These are phyloP conservation scores for Atrina japonica DNA, from an alignment of 2,888 invertebrate genomes.

Conservation along the genomic window DNA sequence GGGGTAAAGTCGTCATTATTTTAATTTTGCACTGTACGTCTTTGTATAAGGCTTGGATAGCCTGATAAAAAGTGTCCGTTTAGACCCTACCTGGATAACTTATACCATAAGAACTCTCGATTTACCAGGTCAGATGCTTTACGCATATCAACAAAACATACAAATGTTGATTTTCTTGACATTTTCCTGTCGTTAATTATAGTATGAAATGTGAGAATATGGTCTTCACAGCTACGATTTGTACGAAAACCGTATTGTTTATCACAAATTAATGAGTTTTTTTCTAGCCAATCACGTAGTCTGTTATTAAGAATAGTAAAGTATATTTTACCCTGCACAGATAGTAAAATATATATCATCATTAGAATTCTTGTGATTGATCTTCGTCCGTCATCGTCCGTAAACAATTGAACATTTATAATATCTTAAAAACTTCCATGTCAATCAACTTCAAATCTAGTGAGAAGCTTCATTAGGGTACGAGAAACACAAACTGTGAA, in stretches of 20 bases:
- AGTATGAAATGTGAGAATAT: constrained; percentile 19
- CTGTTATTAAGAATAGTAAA: constrained; percentile 29
- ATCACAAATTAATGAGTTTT: constrained; percentile 16
- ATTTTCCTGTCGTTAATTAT: constrained; percentile 24
- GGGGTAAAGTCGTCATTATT: constrained; percentile 4
- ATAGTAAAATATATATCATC: too few species aligned
- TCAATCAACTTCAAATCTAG: too few species aligned
- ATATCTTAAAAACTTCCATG: too few species aligned
- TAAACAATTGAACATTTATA: too few species aligned
- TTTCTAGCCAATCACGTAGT: constrained; percentile 22
- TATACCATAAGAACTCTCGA: constrained; percentile 16
- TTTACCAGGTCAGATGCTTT: constrained; percentile 22
- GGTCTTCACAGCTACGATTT: constrained; percentile 32
- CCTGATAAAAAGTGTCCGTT: constrained; percentile 10
- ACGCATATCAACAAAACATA: constrained; percentile 31
- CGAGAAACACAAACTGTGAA: too few species aligned
- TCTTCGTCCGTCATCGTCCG: too few species aligned
- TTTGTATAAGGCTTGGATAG: constrained; percentile 16
- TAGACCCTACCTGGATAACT: constrained; percentile 3
- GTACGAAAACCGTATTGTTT: constrained; percentile 33
- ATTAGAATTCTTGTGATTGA: too few species aligned
- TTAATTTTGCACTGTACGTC: constrained; percentile 7
- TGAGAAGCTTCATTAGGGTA: too few species aligned
- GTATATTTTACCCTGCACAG: constrained; percentile 34
- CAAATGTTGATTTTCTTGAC: constrained; percentile 10